Base-by-base conservation (phyloP, 2,113 vertebrate genomes). In the Sinocyclocheilus maitianheensis region DNA sequence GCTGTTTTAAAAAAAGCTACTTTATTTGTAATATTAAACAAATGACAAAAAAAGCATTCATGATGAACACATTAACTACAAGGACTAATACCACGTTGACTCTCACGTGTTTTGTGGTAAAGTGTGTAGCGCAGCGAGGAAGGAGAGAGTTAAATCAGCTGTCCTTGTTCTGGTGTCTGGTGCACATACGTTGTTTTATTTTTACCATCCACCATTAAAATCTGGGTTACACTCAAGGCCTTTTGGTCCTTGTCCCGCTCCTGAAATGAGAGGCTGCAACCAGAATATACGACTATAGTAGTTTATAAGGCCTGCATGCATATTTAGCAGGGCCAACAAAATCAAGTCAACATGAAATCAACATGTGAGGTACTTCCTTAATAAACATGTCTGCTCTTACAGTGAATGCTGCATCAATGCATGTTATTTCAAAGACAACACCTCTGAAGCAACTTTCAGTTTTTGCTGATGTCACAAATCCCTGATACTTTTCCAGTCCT, bases 101-200 rank as follows among this genome's bases (percentile, higher is more conserved):
- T 0, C 55, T 8, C 0, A 2, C 9, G 0, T 20, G 34, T 37
- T 16, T 34, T 7, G 1, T 34, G 14, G 14, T 37, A 37, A 37
- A 46, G 40, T 22, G 37, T 22, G 10, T 43, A 22, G 18, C 2
- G 22, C 11, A 46, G 71, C 4, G 86, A 91, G 91, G 87, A 89
- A 91, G 89, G 91, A 94, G 87, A 92, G 90, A 93, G 94, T 94
- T 94, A 94, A 94, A 92, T 90, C 87, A 89, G 83, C 89, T 93
- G 94, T 92, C 93, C 94, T 93, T 94, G 92, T 93, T 93, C 92
- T 89, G 84, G 77, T 84, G 86, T 92, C 90, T 92, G 92, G 92
- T 93, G 92, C 90, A 88, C 93, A 93, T 94, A 94, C 88, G 92
- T 94, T 92, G 91, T 90, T 93, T 91, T 93, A 92, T 93, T 94